Base-by-base conservation (phyloP, 2,113 vertebrate species). In the Hystrix cristata region DNA sequence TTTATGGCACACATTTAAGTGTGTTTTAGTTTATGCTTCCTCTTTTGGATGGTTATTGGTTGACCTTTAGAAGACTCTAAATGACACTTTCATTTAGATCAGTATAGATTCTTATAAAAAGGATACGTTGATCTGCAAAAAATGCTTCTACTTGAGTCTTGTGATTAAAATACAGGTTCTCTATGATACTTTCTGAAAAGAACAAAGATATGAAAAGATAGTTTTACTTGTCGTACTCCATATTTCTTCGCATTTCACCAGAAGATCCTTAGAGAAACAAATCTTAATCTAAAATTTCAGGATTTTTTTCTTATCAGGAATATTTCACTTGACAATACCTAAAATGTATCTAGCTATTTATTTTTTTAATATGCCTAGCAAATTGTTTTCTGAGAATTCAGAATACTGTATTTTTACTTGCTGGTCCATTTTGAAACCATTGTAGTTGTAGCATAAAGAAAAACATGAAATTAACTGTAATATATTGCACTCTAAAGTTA, bases 371-470 rank as follows among this genome's bases (percentile, higher is more conserved):
- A 67, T 1, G 90, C 19, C 38, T 91, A 82, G 23, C 18, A 78
- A 95, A 74, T 84, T 69, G 67, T 95, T 88, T 78, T 97, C n/a
- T 83, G 55, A 84, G 14, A 94, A 62, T 92, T 98, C 69, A 94
- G 18, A 69, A 64, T 91, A 72, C 25, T 95, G 64, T 69, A 19
- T 88, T 93, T 3, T 76, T 85, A 80, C 23, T 91, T 96, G 11
- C 48, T 86, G 34, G 16, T 82, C n/a, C 7, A 82, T 76, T 97
- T 95, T 72, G 9, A 95, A 92, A 48, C 25, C 14, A n/a, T 60
- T 85, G 55, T 67, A 93, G 13, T 91, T 87, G 18, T 81, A 59
- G 16, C 15, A 46, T 79, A 78, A 72, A 84, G 31, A 74, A 95
- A 94, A 55, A 46, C 2, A 55, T 85, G 76, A 60, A 87, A 85